phyloP scores from a whole-genome alignment of 2,113 vertebrate species.

The Tenrec ecaudatus region DNA sequence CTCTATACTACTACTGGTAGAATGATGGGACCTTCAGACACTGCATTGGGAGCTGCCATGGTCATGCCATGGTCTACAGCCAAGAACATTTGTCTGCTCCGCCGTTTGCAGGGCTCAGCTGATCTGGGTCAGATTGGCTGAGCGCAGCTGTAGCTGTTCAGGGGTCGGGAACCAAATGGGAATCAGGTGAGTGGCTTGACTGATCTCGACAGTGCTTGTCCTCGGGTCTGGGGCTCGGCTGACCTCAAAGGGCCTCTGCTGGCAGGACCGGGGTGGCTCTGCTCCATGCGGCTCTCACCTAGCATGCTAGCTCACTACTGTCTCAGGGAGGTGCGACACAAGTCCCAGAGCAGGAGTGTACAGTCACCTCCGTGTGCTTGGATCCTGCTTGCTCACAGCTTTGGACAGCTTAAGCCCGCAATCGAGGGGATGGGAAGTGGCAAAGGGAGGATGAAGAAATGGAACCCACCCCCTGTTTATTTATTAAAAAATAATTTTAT shows the following conservation, averaged over 20 bases:
- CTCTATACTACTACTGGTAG: neutral
- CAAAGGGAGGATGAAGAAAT: neutral
- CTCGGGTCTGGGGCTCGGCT: neutral
- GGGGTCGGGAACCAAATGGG: neutral
- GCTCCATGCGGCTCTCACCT: neutral
- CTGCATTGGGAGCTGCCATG: neutral
- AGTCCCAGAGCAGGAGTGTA: neutral
- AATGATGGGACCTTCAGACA: too few species aligned
- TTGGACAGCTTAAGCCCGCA: neutral
- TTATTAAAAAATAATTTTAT: too few species aligned
- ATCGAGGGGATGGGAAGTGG: neutral
- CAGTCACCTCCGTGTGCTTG: neutral
- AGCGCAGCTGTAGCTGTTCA: neutral
- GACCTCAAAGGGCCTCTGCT: neutral
- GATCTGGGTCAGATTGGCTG: neutral
- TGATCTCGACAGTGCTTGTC: neutral
- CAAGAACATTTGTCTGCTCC: neutral
- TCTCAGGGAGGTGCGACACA: neutral
- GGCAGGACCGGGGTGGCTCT: neutral
- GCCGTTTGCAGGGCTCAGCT: neutral
- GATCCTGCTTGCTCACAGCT: neutral
- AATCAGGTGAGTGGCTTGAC: neutral
- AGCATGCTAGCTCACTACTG: neutral
- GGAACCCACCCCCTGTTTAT: too few species aligned
- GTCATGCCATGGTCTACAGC: neutral